phyloP scores from a whole-genome alignment of 2,888 invertebrate genomes.

The Geotrupes spiniger region DNA sequence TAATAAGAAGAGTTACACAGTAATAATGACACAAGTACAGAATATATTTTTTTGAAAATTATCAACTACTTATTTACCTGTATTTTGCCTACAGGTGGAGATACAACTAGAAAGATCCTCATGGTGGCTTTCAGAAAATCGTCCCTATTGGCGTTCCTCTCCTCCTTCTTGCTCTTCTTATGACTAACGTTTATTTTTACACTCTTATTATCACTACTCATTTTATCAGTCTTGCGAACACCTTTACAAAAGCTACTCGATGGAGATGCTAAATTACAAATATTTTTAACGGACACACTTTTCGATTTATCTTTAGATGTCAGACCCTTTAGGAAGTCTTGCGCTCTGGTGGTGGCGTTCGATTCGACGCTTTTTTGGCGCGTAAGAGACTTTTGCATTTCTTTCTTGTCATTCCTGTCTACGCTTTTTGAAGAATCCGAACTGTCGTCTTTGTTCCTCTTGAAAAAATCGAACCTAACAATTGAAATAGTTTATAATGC shows the following conservation, averaged over 20 bases:
- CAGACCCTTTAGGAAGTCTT: conserved; percentile 35
- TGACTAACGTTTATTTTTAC: conserved; percentile 10
- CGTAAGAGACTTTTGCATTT: conserved; percentile 29
- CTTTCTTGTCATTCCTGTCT: conserved; percentile 14
- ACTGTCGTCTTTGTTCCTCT: conserved; percentile 21
- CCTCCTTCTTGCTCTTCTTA: conserved; percentile 21
- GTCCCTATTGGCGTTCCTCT: conserved; percentile 53
- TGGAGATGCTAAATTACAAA: conserved; percentile 33
- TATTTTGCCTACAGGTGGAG: conserved; percentile 62
- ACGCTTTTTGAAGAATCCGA: conserved; percentile 14
- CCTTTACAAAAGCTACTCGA: conserved; percentile 37
- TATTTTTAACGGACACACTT: conserved; percentile 40
- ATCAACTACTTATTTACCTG: conserved; percentile 49
- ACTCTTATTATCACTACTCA: conserved; percentile 37
- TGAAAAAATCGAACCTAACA: conserved; percentile 25
- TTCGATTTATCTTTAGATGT: conserved; percentile 43
- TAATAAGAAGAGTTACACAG: no score
- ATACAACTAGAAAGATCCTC: conserved; percentile 71
- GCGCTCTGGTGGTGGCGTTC: conserved; percentile 33
- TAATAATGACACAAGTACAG: no score
- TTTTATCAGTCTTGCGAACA: conserved; percentile 47
- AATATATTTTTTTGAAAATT: no score
- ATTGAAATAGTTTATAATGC: no score
- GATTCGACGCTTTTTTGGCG: conserved; percentile 45
- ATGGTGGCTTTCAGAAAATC: conserved; percentile 71